Evolutionary conservation across 2,797 vertebrate genomes (phyloP).

Genomic region (Sphenopsis melanotis): DNA sequence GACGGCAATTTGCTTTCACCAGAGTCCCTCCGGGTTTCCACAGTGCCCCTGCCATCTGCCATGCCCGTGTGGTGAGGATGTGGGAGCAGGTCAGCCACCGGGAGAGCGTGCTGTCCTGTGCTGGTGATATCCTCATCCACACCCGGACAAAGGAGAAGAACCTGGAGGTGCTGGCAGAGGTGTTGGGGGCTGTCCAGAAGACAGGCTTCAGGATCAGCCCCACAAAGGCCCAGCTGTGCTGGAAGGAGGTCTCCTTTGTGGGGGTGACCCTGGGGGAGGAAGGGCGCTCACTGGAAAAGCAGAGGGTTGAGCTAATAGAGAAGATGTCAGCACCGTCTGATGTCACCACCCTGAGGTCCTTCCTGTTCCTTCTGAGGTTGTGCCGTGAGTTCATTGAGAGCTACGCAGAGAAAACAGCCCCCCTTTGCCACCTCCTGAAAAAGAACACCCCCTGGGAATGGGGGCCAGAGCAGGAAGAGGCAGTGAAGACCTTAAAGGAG

Average conservation of each 20-base stretch:
- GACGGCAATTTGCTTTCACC: constrained; percentile 20
- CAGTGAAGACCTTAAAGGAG: constrained; percentile 38
- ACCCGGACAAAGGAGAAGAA: constrained; percentile 41
- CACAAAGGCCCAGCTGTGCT: constrained; percentile 56
- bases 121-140: constrained; percentile 42
- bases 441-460: constrained; percentile 30
- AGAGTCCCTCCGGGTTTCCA: constrained; percentile 34
- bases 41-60: constrained; percentile 14
- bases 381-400: constrained; percentile 36
- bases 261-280: constrained; percentile 47
- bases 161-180: constrained; percentile 38
- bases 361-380: constrained; percentile 32
- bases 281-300: constrained; percentile 26
- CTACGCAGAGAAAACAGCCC: constrained; percentile 30
- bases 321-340: background rate
- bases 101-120: background rate
- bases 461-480: constrained; percentile 42
- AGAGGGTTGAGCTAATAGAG: constrained; percentile 44
- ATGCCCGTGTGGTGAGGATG: background rate
- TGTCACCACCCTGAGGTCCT: constrained; percentile 5
- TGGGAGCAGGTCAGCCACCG: constrained; percentile 35
- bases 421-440: constrained; percentile 42
- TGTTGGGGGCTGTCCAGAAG: constrained; percentile 35
- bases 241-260: constrained; percentile 54
- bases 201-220: constrained; percentile 44